phyloP scores from a whole-genome alignment of 2,797 vertebrate genomes.

The Xenentodon cancila region DNA sequence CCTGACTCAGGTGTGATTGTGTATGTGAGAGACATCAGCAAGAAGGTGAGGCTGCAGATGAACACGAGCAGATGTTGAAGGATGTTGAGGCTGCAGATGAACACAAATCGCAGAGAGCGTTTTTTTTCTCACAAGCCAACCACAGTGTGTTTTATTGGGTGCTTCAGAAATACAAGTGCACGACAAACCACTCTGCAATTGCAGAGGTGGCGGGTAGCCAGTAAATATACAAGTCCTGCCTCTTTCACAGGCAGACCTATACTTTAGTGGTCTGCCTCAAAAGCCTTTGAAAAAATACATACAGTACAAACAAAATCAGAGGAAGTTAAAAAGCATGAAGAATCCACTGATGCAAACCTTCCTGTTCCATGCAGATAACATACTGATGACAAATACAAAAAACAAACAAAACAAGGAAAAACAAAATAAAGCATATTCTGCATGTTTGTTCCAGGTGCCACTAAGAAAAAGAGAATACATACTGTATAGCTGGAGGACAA shows the following conservation, averaged over 20 bases:
- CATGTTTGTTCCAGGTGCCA: conserved; percentile 89
- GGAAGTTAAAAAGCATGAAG: conserved; percentile 84
- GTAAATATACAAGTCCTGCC: conserved; percentile 98
- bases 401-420: conserved; percentile 72
- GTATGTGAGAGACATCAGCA: no score
- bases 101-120: conserved; percentile 53
- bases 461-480: conserved; percentile 85
- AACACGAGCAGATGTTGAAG: conserved; percentile 17
- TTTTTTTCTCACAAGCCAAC: conserved; percentile 80
- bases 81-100: conserved; percentile 8
- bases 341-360: conserved; percentile 86
- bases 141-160: conserved; percentile 98
- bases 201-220: conserved; percentile 94
- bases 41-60: no score
- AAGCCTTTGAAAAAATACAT: conserved; percentile 89
- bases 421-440: conserved; percentile 88
- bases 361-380: conserved; percentile 95
- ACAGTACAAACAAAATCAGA: conserved; percentile 84
- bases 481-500: conserved; percentile 89
- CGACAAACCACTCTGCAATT: conserved; percentile 94
- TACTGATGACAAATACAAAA: conserved; percentile 86
- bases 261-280: conserved; percentile 90
- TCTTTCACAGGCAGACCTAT: conserved; percentile 89
- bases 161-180: conserved; percentile 99
- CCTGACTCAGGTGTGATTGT: no score